A percentile compares a stretch with the other conserved stretches of the same genome.
Evolutionary conservation across 2,888 invertebrate species (phyloP).

Genomic region (Hypena proboscidalis): DNA sequence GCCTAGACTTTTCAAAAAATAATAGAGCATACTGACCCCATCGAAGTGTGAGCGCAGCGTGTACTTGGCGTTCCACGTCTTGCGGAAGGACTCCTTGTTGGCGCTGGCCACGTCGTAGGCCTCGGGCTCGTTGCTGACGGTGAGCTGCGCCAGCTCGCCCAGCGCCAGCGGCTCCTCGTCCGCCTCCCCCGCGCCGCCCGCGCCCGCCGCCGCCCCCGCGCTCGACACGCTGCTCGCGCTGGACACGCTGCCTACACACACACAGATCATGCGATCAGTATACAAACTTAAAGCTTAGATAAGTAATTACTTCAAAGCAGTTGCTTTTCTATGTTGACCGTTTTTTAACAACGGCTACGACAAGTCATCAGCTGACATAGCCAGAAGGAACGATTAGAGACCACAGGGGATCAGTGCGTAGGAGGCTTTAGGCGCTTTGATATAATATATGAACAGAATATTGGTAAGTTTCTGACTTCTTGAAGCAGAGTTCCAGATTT

Average conservation of each 20-base stretch:
- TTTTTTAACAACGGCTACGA: too few species aligned
- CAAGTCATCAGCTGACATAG: too few species aligned
- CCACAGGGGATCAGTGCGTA: too few species aligned
- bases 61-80: slow-evolving; percentile 99
- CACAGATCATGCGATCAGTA: neutral
- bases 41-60: slow-evolving; percentile 98
- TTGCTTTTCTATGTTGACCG: too few species aligned
- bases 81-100: slow-evolving; percentile 95
- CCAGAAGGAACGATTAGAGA: too few species aligned
- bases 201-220: slow-evolving; percentile 55
- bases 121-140: slow-evolving; percentile 98
- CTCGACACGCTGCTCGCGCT: slow-evolving; percentile 25
- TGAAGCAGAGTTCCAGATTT: too few species aligned
- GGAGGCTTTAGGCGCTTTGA: too few species aligned
- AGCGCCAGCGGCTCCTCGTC: slow-evolving; percentile 93
- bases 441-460: too few species aligned
- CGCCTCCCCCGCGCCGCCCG: slow-evolving; percentile 86
- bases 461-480: too few species aligned
- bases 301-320: too few species aligned
- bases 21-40: slow-evolving; percentile 83
- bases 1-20: too few species aligned
- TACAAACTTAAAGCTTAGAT: too few species aligned
- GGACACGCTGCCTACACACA: neutral
- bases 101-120: slow-evolving; percentile 91
- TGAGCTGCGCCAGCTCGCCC: slow-evolving; percentile 98